Evolutionary conservation across 2,113 vertebrate genomes (phyloP), one percentile per base, ranked within the genome.

Genomic region (Talpa occidentalis): DNA sequence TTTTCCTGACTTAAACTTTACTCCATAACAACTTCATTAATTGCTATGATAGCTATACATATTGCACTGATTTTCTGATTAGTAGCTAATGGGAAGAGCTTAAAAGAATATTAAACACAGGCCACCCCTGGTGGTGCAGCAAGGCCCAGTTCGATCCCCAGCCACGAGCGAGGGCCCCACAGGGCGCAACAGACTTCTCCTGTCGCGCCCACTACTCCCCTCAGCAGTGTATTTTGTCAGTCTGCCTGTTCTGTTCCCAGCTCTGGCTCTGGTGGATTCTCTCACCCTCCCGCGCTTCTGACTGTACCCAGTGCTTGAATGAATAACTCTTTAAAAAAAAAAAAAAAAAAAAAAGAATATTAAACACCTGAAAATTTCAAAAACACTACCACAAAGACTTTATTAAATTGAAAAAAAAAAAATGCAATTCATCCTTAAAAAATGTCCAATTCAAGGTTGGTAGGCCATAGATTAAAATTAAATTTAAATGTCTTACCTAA

Each of bases 1-100:
- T 82, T 87, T 59, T 87, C 69, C 59, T 82, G 37, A 83, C 35
- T 87, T 90, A 73, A 95, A 91, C 67, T 35, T 79, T 16, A 87
- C 19, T 92, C 11, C 28, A 69, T 44, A 88, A 64, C 22, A 64
- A 79, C 24, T 82, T 60, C 49, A 8, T 82, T 28, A 84, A 89
- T 44, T 78, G 95, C 64, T 88, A 37, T 37, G 52, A 89, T 52
- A 72, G n/a, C 26, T 93, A 52, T 19, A 72, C 47, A 83, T 24
- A 81, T 4, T 47, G 64, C 32, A 62, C 37, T 80, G 32, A 95
- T 81, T 82, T 66, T 93, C 26, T 88, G 12, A 90, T 72, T 72
- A 80, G 28, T n/a, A 84, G 37, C 42, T 93, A 94, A 89, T 40
- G 17, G 40, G 64, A 95, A 81, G 19, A 67, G 26, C 35, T 73